Conservation (phyloP, 2,113 vertebrate genomes). For the Delphinus delphis region DNA sequence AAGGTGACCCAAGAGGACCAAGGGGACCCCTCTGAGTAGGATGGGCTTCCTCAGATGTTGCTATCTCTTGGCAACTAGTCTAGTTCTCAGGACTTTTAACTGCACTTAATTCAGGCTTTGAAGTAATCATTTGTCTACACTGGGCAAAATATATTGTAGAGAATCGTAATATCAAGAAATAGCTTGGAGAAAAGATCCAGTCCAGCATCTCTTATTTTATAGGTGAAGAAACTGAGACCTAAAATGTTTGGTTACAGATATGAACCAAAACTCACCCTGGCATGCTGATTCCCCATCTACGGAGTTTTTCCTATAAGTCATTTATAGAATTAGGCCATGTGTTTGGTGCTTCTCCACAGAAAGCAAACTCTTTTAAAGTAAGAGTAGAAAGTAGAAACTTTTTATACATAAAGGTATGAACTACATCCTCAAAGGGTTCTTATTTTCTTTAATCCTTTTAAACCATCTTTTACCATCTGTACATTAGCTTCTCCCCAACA, state of each 20-base stretch:
- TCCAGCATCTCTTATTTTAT: background rate
- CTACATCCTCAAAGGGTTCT: background rate
- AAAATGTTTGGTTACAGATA: background rate
- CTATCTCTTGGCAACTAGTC: background rate
- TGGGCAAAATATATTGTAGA: background rate
- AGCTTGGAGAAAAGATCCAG: background rate
- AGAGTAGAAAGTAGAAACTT: background rate
- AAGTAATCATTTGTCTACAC: background rate
- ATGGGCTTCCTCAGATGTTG: background rate
- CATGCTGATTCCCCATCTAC: background rate
- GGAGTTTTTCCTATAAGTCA: background rate
- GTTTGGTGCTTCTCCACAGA: background rate
- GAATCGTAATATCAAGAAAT: background rate
- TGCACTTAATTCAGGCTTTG: background rate
- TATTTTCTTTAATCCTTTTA: constrained; percentile 27
- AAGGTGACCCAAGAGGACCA: background rate
- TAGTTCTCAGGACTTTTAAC: background rate
- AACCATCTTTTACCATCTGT: constrained; percentile 15
- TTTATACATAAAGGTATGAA: background rate
- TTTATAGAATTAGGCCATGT: background rate
- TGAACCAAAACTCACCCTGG: background rate
- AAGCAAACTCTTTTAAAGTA: background rate
- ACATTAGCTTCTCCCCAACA: background rate
- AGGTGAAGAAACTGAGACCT: background rate
- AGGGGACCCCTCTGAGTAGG: background rate